Percentiles rank a stretch among this genome's conserved stretches.
phyloP scores from a whole-genome alignment of 2,797 vertebrate genomes.

The Helicolenus hilgendorfi region DNA sequence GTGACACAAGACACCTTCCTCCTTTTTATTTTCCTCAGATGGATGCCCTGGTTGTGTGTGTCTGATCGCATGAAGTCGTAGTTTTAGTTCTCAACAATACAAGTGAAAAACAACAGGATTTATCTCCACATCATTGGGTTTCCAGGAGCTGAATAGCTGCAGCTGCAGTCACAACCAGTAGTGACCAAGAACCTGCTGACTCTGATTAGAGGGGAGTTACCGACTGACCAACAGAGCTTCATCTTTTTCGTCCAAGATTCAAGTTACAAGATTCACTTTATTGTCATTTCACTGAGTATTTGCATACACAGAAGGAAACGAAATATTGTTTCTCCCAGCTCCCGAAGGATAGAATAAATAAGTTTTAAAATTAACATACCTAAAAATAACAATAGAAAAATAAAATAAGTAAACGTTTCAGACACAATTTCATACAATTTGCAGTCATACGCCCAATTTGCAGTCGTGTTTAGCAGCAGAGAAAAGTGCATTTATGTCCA shows the following conservation, averaged over 20 bases:
- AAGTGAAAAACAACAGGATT: background rate
- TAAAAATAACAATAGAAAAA: no score
- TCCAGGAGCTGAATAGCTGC: background rate
- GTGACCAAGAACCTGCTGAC: conserved; percentile 1
- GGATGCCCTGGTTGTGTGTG: background rate
- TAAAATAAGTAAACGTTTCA: no score
- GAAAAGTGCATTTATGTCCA: no score
- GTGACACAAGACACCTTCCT: background rate
- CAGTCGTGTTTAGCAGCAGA: no score
- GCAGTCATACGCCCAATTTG: no score
- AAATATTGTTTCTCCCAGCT: no score
- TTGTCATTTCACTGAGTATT: no score
- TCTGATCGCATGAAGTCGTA: background rate
- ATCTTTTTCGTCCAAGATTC: background rate
- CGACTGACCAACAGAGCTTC: background rate
- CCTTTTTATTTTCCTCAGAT: background rate
- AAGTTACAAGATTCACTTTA: no score
- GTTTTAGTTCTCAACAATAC: background rate
- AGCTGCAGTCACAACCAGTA: background rate
- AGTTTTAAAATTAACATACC: no score
- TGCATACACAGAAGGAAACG: no score
- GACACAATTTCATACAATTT: no score
- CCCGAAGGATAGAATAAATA: no score
- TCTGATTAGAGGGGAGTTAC: background rate
- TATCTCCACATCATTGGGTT: background rate